Conservation (phyloP, 2,888 invertebrate species). For the Leptopilina syphax region DNA sequence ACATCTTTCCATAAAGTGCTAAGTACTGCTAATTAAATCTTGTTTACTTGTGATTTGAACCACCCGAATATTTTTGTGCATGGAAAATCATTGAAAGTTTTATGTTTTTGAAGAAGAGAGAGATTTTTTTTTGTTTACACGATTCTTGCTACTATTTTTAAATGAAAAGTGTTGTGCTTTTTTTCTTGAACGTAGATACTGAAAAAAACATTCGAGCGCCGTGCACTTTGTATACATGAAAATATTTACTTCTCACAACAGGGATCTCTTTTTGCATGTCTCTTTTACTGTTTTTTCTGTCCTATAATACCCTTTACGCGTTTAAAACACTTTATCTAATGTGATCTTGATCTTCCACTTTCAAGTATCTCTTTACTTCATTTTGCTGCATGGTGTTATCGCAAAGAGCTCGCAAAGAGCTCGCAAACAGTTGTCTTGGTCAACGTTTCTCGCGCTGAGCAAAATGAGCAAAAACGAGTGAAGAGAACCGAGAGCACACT, state of each 20-base stretch:
- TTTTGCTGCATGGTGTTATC: conserved; percentile 62
- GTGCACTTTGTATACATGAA: conserved; percentile 53
- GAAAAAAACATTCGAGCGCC: conserved; percentile 8
- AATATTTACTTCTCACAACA: conserved; percentile 59
- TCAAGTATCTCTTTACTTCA: conserved; percentile 61
- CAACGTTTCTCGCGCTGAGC: conserved; percentile 53
- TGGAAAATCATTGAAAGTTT: background rate
- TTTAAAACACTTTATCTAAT: conserved; percentile 65
- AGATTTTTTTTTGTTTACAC: background rate
- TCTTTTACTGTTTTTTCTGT: conserved; percentile 61
- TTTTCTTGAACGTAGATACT: conserved; percentile 1
- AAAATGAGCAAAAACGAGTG: conserved; percentile 48
- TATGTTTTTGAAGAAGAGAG: too few relatives aligned
- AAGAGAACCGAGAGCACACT: conserved; percentile 56
- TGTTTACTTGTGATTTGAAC: too few relatives aligned
- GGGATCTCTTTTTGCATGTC: conserved; percentile 70
- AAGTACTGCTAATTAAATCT: too few relatives aligned
- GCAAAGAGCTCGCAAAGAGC: conserved; percentile 48
- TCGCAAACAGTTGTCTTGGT: conserved; percentile 55
- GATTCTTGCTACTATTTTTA: background rate
- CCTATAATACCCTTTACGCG: conserved; percentile 61
- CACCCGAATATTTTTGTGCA: background rate
- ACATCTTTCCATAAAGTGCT: too few relatives aligned
- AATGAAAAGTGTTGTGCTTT: background rate
- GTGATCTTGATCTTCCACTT: conserved; percentile 65